Evolutionary conservation across 2,888 invertebrate species (phyloP).

Genomic region (Napeogenes sylphis): DNA sequence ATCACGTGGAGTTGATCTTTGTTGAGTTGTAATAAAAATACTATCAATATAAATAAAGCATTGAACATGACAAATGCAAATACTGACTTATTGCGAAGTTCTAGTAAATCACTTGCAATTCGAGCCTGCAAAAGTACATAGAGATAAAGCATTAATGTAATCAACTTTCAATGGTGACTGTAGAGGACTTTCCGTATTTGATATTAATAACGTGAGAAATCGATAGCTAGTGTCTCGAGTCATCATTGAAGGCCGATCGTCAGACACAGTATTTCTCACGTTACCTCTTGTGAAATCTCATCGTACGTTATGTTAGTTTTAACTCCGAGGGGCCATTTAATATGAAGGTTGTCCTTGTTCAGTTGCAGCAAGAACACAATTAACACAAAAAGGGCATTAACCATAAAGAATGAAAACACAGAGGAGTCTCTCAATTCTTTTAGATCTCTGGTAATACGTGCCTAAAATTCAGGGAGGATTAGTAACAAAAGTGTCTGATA

Average conservation of each 20-base stretch:
- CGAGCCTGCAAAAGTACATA: slow-evolving; percentile 85
- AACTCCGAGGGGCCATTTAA: slow-evolving; percentile 97
- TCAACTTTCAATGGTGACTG: slow-evolving; percentile 78
- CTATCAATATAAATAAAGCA: slow-evolving; percentile 98
- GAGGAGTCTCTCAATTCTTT: slow-evolving; percentile 96
- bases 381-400: slow-evolving; percentile 98
- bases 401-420: slow-evolving; percentile 98
- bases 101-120: slow-evolving; percentile 93
- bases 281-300: slow-evolving; percentile 94
- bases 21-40: slow-evolving; percentile 99
- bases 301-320: slow-evolving; percentile 95
- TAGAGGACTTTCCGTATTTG: slow-evolving; percentile 45
- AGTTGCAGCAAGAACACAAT: slow-evolving; percentile 99
- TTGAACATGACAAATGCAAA: slow-evolving; percentile 99
- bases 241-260: slow-evolving; percentile 73
- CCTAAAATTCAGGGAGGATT: slow-evolving; percentile 82
- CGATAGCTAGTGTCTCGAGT: slow-evolving; percentile 45
- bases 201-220: slow-evolving; percentile 20
- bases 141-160: slow-evolving; percentile 61
- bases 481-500: slow-evolving; percentile 31
- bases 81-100: slow-evolving; percentile 97
- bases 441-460: slow-evolving; percentile 92
- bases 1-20: slow-evolving; percentile 98
- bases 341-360: slow-evolving; percentile 97
- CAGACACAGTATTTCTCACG: slow-evolving; percentile 64